phyloP scores from a whole-genome alignment of 92 coral and sea anemone genomes.

The Metridium senile region DNA sequence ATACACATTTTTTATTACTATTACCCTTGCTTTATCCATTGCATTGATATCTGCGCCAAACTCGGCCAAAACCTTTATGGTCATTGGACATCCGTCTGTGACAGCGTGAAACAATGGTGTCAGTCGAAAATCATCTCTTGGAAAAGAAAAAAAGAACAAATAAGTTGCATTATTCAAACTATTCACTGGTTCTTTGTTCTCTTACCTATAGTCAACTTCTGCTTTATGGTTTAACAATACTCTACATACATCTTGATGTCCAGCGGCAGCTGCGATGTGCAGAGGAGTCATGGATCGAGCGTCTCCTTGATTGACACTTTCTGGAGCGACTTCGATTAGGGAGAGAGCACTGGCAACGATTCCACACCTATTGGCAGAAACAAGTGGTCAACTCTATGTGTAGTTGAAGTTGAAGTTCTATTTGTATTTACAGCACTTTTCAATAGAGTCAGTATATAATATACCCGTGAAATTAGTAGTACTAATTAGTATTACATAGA shows the following conservation, averaged over 20 bases:
- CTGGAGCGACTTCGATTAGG: constrained; percentile 33
- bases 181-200: neutral
- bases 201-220: constrained; percentile 69
- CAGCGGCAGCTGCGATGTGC: constrained; percentile 61
- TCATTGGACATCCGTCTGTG: constrained; percentile 29
- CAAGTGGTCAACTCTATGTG: neutral
- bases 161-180: too few relatives aligned
- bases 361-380: constrained; percentile 33
- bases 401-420: too few relatives aligned
- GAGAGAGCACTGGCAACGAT: constrained; percentile 23
- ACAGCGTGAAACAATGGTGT: constrained; percentile 61
- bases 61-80: constrained; percentile 56
- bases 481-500: too few relatives aligned
- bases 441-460: too few relatives aligned
- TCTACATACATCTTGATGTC: constrained; percentile 45
- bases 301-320: constrained; percentile 41
- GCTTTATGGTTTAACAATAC: constrained; percentile 59
- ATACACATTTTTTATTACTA: neutral
- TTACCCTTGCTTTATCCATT: constrained; percentile 52
- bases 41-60: constrained; percentile 69
- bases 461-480: too few relatives aligned
- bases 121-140: constrained; percentile 54
- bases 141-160: neutral
- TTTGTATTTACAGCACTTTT: too few relatives aligned
- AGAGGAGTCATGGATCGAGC: constrained; percentile 56